Evolutionary conservation across 2,888 invertebrate species (phyloP).

Genomic region (Microdon myrmicae): DNA sequence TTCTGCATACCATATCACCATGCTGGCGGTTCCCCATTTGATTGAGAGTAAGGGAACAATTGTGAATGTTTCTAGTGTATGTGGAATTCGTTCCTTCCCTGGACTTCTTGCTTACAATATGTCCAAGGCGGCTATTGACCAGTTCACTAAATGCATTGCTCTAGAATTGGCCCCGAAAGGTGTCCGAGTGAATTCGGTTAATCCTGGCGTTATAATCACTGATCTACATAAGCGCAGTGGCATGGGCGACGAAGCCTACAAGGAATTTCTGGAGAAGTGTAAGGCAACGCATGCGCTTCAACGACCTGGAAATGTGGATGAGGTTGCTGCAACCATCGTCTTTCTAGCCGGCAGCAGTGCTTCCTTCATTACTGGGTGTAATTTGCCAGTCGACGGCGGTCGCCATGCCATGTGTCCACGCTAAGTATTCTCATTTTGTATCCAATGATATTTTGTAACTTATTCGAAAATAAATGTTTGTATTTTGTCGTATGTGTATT

Average conservation of each 20-base stretch:
- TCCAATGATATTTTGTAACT: too few relatives aligned
- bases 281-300: constrained; percentile 90
- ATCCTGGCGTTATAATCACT: constrained; percentile 92
- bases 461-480: too few relatives aligned
- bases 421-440: too few relatives aligned
- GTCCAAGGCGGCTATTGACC: constrained; percentile 93
- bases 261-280: constrained; percentile 81
- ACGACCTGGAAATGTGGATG: constrained; percentile 81
- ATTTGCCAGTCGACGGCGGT: constrained; percentile 77
- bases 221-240: constrained; percentile 83
- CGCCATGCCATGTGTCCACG: constrained; percentile 75
- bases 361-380: constrained; percentile 79
- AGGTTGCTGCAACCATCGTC: constrained; percentile 87
- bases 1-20: constrained; percentile 80
- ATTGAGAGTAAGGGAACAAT: constrained; percentile 83
- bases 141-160: constrained; percentile 90
- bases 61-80: constrained; percentile 94
- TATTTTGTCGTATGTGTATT: too few relatives aligned
- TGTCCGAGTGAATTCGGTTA: constrained; percentile 89
- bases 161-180: constrained; percentile 82
- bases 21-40: constrained; percentile 85
- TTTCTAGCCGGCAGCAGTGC: constrained; percentile 84
- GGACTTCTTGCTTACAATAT: constrained; percentile 90
- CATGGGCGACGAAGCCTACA: constrained; percentile 81
- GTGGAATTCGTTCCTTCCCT: constrained; percentile 87